Base-by-base conservation (phyloP, 2,113 vertebrate species). In the Nothoprocta perdicaria region DNA sequence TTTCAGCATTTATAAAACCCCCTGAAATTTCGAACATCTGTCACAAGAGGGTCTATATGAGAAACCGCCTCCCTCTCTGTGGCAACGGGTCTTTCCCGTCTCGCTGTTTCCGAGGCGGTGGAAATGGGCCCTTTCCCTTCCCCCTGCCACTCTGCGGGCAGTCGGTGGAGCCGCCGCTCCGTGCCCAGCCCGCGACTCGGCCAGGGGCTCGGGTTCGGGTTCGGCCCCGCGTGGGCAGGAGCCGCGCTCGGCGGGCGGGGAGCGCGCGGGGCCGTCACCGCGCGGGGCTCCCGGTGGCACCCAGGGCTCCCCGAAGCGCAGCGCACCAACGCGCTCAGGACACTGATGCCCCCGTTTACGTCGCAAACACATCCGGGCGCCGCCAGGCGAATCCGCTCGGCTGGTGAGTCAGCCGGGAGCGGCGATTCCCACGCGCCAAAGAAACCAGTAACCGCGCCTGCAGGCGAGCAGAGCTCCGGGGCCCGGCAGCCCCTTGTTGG, bases 141-240 rank as follows among this genome's bases (percentile, higher is more conserved):
- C 43, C 9, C 60, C 63, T 61, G 35, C 26, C 31, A 9, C 58
- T n/a, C n/a, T 14, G 8, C 76, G 18, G 60, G 33, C 71, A 31
- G 27, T 10, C 10, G 26, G 2, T 10, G 6, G 58, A 7, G 5
- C 1, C 46, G 43, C 66, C 80, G 22, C 0, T 50, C 7, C 12
- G 43, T 24, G 58, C 41, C 35, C 35, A 38, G 35, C 35, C 35
- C 35, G 35, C 35, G 35, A 8, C 35, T 38, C 35, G 35, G 35
- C 35, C 35, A 38, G 35, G 35, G 35, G 35, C 35, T 38, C 35
- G n/a, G n/a, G 35, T 38, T 38, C 35, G 35, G 35, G 35, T 8
- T 38, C 35, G 35, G 35, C 35, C 35, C 35, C 35, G 35, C 8
- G 35, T 8, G 6, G 35, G 35, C 35, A 38, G 7, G 35, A 38